phyloP scores from a whole-genome alignment of 2,888 invertebrate species.

The Polyommatus icarus region DNA sequence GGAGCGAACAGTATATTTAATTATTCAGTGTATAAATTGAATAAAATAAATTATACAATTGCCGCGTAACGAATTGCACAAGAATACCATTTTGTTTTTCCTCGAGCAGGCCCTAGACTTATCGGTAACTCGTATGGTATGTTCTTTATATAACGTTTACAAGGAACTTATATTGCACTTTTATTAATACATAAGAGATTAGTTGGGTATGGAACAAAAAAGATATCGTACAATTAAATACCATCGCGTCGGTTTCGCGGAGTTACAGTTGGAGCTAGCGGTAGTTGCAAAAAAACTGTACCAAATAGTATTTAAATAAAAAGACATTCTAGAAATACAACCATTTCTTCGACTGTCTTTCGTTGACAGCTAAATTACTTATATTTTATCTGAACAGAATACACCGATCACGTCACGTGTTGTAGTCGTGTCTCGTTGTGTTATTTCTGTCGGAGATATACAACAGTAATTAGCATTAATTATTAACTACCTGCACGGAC shows the following conservation, averaged over 20 bases:
- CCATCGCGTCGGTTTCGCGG: too few species aligned
- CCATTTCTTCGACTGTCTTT: not conserved
- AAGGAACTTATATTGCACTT: not conserved
- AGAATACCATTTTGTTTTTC: not conserved
- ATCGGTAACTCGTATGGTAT: not conserved
- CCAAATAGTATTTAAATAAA: not conserved
- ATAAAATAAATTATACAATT: slow-evolving; percentile 16
- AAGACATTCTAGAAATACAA: not conserved
- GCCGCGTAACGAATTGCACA: slow-evolving; percentile 10
- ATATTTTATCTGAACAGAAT: not conserved
- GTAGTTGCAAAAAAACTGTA: not conserved
- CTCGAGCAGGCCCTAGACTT: not conserved
- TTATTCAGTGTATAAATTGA: not conserved
- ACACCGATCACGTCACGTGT: not conserved
- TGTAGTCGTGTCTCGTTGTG: not conserved
- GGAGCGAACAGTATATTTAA: not conserved
- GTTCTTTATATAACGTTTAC: not conserved
- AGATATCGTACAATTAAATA: not conserved
- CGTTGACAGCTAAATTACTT: not conserved
- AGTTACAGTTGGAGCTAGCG: not conserved
- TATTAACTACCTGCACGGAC: not conserved
- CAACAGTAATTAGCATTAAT: slow-evolving; percentile 14
- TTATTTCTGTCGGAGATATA: not conserved
- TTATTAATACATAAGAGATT: not conserved
- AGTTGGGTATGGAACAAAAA: not conserved